phyloP scores from a whole-genome alignment of 1,140 invertebrate species.

The Lycorma delicatula region DNA sequence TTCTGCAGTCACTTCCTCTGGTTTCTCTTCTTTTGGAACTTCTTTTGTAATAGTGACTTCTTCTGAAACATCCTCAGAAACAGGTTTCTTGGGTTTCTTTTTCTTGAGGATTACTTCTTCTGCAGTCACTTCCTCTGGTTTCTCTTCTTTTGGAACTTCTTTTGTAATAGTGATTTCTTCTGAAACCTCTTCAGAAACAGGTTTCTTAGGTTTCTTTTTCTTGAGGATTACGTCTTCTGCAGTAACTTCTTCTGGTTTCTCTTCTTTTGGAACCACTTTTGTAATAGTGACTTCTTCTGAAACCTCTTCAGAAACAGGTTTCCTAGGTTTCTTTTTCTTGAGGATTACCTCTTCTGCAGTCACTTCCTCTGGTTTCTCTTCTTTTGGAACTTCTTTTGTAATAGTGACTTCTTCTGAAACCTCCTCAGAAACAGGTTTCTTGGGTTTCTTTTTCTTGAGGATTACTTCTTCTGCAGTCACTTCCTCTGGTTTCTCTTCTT shows the following conservation, averaged over 20 bases:
- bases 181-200: slow-evolving; percentile 36
- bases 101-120: slow-evolving; percentile 39
- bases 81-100: slow-evolving; percentile 24
- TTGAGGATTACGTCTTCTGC: slow-evolving; percentile 33
- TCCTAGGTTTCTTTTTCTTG: no score
- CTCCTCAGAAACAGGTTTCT: no score
- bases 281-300: no score
- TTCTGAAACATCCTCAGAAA: slow-evolving; percentile 26
- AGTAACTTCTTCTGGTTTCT: slow-evolving; percentile 33
- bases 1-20: slow-evolving; percentile 35
- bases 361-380: no score
- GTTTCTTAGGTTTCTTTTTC: slow-evolving; percentile 36
- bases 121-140: slow-evolving; percentile 39
- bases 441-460: no score
- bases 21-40: slow-evolving; percentile 29
- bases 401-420: no score
- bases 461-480: no score
- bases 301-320: no score
- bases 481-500: slow-evolving; percentile 24
- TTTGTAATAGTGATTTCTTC: slow-evolving; percentile 42
- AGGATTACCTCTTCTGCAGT: no score
- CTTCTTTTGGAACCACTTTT: no score
- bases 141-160: slow-evolving; percentile 34
- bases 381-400: no score
- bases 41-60: slow-evolving; percentile 27